A percentile compares a stretch with the other conserved stretches of the same genome.
Evolutionary conservation across 2,888 invertebrate genomes (phyloP).

Genomic region (Drosophila parthenogenetica): DNA sequence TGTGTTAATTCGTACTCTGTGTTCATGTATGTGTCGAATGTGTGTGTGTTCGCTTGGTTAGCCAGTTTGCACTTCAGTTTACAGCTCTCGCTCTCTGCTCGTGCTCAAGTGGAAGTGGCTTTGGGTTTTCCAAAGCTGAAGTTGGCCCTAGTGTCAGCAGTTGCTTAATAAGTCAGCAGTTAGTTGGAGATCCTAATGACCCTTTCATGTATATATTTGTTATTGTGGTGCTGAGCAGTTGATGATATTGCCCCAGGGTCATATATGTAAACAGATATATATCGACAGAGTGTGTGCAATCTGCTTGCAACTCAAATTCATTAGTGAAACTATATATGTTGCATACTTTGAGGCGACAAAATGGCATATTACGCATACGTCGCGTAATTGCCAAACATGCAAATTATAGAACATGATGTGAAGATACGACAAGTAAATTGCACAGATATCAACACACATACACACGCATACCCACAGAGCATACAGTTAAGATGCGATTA

Average conservation of each 20-base stretch:
- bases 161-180: conserved; percentile 39
- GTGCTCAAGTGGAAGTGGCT: conserved; percentile 48
- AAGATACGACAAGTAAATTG: conserved; percentile 22
- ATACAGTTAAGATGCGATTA: conserved; percentile 11
- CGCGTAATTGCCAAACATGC: conserved; percentile 35
- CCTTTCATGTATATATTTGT: conserved; percentile 8
- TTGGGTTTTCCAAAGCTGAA: conserved; percentile 12
- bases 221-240: conserved; percentile 11
- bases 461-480: conserved; percentile 7
- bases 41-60: conserved; percentile 25
- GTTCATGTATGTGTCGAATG: not conserved
- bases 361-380: conserved; percentile 29
- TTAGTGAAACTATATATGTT: conserved; percentile 41
- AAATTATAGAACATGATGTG: conserved; percentile 31
- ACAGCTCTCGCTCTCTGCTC: conserved; percentile 10
- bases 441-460: conserved; percentile 7
- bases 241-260: conserved; percentile 27
- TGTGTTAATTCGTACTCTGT: conserved; percentile 34
- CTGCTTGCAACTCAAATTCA: conserved; percentile 31
- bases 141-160: conserved; percentile 34
- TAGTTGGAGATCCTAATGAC: conserved; percentile 28
- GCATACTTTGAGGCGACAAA: conserved; percentile 38
- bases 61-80: conserved; percentile 43
- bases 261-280: conserved; percentile 5
- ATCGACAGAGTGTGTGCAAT: not conserved